Evolutionary conservation across 2,888 invertebrate genomes (phyloP), one percentile per base, ranked within the genome.

Genomic region (Luffia ferchaultella): DNA sequence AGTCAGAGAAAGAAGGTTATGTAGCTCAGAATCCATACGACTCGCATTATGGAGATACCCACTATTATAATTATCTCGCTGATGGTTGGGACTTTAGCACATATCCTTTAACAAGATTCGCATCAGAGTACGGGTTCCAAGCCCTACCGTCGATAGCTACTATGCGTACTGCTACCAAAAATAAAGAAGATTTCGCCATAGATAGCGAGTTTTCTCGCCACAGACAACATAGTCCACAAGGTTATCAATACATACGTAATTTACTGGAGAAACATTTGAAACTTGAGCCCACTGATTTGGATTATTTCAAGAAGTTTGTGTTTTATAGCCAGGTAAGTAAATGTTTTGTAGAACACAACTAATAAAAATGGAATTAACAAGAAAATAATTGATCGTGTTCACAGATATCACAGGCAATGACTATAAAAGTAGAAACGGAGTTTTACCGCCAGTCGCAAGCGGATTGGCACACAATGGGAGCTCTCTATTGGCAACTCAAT

Each of bases 401-500:
- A 30, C 30, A 95, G 89, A 90, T 96, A 56, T 84, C 86, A 55
- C 98, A 98, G 85, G 97, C 97, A 0, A 89, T 97, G 87, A 88
- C 93, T 0, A 88, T 94, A 42, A 95, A 94, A 72, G 86, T 89
- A 2, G 91, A 96, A 75, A 92, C 95, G 0, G 97, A 98, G 66
- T 86, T 87, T 53, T 95, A 95, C 70, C 85, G 94, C 40, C 89
- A 90, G 61, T 85, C 72, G 47, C 78, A 77, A 60, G 63, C 61
- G 1, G 70, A 75, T 46, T 85, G 84, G 84, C 76, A 73, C 53
- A 98, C 97, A 0, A 98, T 97, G 97, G 98, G 98, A 0, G 96
- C 97, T 0, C 82, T 99, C 50, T 99, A 97, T 73, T 99, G 98
- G 98, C 98, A 99, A 73, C 76, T 98, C 12, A 98, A 98, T 69